phyloP scores from a whole-genome alignment of 2,888 invertebrate genomes.

The Aethes cnicana region DNA sequence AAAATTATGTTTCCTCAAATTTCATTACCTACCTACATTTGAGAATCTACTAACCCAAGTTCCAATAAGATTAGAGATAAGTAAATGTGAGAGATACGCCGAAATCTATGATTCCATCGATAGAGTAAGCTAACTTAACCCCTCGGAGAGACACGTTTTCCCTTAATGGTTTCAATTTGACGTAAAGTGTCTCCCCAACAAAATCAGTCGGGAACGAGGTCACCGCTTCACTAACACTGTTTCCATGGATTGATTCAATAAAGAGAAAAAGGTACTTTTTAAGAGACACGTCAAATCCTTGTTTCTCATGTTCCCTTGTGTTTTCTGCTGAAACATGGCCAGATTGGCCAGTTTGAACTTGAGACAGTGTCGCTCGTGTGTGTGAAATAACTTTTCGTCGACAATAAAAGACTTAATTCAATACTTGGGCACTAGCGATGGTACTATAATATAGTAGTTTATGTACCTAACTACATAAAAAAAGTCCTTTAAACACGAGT shows the following conservation, averaged over 20 bases:
- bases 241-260: conserved; percentile 33
- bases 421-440: no score
- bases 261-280: conserved; percentile 30
- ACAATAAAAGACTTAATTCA: no score
- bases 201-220: conserved; percentile 41
- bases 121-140: conserved; percentile 47
- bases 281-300: conserved; percentile 15
- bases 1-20: no score
- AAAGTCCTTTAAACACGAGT: no score
- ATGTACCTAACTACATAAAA: no score
- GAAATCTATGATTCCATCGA: conserved; percentile 40
- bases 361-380: conserved; percentile 1
- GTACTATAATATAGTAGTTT: no score
- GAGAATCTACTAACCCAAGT: no score
- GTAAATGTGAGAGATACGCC: conserved; percentile 9
- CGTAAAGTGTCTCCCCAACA: conserved; percentile 51
- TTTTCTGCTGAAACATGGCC: conserved; percentile 12
- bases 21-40: no score
- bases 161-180: conserved; percentile 61
- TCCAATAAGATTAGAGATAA: not conserved
- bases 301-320: conserved; percentile 5
- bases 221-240: conserved; percentile 28
- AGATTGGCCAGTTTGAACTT: no score
- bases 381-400: no score
- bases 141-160: conserved; percentile 54